Percentiles rank a stretch among this genome's conserved stretches.
phyloP scores from a whole-genome alignment of 2,113 vertebrate species.

The Poeciliopsis prolifica region DNA sequence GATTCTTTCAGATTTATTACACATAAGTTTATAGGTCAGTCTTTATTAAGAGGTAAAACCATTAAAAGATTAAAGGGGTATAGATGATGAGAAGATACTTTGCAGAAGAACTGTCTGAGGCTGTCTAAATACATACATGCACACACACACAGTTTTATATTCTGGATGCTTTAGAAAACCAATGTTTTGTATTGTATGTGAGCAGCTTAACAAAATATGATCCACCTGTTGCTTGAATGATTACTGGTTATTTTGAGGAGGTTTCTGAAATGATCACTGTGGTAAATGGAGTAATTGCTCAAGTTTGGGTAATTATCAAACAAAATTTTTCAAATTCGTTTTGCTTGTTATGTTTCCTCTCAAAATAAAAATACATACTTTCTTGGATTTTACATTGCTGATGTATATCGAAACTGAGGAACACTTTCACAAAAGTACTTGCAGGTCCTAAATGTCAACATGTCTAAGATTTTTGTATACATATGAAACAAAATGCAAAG shows the following conservation, averaged over 20 bases:
- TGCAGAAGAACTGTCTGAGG: conserved; percentile 23
- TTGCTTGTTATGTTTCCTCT: conserved; percentile 32
- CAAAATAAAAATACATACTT: conserved; percentile 2
- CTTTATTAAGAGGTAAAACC: conserved; percentile 72
- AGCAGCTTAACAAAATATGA: too few relatives aligned
- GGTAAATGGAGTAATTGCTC: conserved; percentile 30
- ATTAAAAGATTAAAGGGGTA: conserved; percentile 59
- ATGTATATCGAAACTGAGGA: not conserved
- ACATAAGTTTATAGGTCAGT: conserved; percentile 45
- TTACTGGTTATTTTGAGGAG: conserved; percentile 26
- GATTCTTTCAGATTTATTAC: conserved; percentile 53
- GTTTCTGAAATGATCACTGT: conserved; percentile 50
- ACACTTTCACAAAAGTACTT: not conserved
- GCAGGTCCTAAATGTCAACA: not conserved
- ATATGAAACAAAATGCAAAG: not conserved
- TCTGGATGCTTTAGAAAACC: conserved; percentile 15
- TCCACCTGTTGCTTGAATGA: too few relatives aligned
- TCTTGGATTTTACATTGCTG: not conserved
- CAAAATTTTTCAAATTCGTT: conserved; percentile 29
- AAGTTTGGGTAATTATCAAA: conserved; percentile 35
- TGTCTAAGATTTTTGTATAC: not conserved
- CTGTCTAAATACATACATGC: not conserved
- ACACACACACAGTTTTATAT: not conserved
- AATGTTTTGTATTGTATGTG: not conserved
- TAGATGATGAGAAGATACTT: conserved; percentile 46